Evolutionary conservation across 64 coral and sea anemone genomes (phyloP).

Genomic region (Pocillopora damicornis): DNA sequence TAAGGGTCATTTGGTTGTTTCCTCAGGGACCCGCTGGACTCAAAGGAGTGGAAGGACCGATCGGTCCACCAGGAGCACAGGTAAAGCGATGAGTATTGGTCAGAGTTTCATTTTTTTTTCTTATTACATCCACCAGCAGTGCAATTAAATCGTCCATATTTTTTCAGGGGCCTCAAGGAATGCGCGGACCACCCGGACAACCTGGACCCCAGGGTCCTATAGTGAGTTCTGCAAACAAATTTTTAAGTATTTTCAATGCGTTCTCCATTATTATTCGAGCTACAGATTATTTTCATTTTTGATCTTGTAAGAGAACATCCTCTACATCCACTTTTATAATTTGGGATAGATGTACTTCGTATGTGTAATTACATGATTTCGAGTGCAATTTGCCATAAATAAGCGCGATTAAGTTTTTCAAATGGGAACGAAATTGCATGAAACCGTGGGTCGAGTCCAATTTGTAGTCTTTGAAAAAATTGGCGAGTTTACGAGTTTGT

Average conservation of each 20-base stretch:
- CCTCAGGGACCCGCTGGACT: conserved; percentile 39
- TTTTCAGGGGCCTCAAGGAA: conserved; percentile 47
- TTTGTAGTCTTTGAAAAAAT: too few species aligned
- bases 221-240: conserved; percentile 4
- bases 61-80: conserved; percentile 25
- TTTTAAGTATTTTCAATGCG: background rate
- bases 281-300: too few species aligned
- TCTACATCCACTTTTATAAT: too few species aligned
- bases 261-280: too few species aligned
- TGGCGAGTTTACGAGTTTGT: too few species aligned
- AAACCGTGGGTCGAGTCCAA: too few species aligned
- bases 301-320: too few species aligned
- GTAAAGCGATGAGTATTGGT: background rate
- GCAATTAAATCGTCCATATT: background rate
- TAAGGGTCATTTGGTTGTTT: background rate
- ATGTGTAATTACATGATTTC: too few species aligned
- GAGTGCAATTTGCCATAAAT: too few species aligned
- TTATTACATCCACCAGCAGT: background rate
- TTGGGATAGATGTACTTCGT: too few species aligned
- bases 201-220: conserved; percentile 55
- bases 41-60: conserved; percentile 57
- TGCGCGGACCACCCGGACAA: conserved; percentile 53
- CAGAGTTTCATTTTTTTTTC: background rate
- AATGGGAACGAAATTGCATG: too few species aligned
- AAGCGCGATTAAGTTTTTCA: too few species aligned